Evolutionary conservation across 1,140 invertebrate species (phyloP).

Genomic region (Sinonovacula constricta): DNA sequence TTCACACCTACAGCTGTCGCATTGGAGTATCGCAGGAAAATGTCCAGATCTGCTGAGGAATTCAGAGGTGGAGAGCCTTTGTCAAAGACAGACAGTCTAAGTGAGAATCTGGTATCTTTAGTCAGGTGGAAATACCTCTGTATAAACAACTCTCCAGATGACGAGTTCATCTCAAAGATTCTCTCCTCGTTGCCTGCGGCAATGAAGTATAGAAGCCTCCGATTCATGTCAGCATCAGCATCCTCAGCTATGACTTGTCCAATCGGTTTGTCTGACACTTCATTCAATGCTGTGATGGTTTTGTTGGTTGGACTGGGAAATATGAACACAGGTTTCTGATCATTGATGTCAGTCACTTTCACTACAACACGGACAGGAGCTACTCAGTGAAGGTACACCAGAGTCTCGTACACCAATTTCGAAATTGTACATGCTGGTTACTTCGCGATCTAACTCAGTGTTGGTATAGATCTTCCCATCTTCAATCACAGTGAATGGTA

Average conservation of each 20-base stretch:
- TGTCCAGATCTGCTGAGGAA: slow-evolving; percentile 33
- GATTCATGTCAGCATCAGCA: slow-evolving; percentile 56
- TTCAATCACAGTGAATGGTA: slow-evolving; percentile 44
- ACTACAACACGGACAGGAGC: slow-evolving; percentile 39
- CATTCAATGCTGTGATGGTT: slow-evolving; percentile 37
- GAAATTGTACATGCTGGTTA: slow-evolving; percentile 42
- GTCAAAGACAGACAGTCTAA: slow-evolving; percentile 59
- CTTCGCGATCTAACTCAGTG: slow-evolving; percentile 46
- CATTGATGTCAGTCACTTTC: slow-evolving; percentile 45
- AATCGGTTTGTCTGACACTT: slow-evolving; percentile 41
- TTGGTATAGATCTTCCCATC: slow-evolving; percentile 50
- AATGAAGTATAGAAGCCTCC: slow-evolving; percentile 58
- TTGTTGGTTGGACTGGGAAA: slow-evolving; percentile 37
- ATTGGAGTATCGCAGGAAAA: slow-evolving; percentile 49
- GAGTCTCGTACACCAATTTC: slow-evolving; percentile 36
- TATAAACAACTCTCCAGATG: slow-evolving; percentile 56
- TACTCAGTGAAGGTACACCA: slow-evolving; percentile 40
- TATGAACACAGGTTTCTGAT: slow-evolving; percentile 47
- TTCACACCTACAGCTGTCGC: not conserved
- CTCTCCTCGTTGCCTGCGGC: slow-evolving; percentile 59
- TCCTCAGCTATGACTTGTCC: slow-evolving; percentile 49
- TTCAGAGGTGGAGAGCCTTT: slow-evolving; percentile 54
- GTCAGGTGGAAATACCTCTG: slow-evolving; percentile 29
- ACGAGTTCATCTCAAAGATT: slow-evolving; percentile 55
- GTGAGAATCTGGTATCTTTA: slow-evolving; percentile 50